Base-by-base conservation (phyloP, 2,113 vertebrate species). In the Rhea americana region DNA sequence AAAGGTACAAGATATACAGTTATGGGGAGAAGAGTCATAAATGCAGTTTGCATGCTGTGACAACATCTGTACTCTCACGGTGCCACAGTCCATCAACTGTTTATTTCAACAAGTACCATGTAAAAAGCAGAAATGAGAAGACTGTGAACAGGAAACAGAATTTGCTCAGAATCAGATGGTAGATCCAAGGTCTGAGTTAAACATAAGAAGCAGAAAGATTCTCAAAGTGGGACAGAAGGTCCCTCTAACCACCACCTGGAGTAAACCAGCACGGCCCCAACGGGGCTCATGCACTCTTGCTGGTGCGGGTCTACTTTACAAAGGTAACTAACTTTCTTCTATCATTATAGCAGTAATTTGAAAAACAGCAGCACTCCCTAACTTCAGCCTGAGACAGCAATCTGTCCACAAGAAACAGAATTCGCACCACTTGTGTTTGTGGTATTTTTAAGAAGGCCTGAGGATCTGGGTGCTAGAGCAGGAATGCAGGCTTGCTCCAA, bases 1-100 rank as follows among this genome's bases (percentile, higher is more conserved):
- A 94, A 96, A 96, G 93, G 94, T 97, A 81, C 25, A 92, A 94
- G 96, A 96, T 83, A 92, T 70, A 96, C 71, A 87, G 88, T 90
- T 94, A 95, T 59, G 80, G 86, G 66, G 82, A 91, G 30, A 50
- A 86, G 91, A 77, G 77, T 62, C 77, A 8, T 85, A 90, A 94
- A 73, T 62, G 85, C 86, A 94, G 95, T 81, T 86, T 91, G 70
- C 94, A 75, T 90, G 95, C 95, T 93, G 95, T 80, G 93, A 94
- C 76, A 96, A 96, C 96, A 97, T 95, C 96, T 97, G 96, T 26
- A 89, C 53, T 1, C 56, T 90, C 37, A 62, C 45, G 61, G 72
- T 55, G 35, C 76, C 92, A 77, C 89, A 92, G 86, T 83, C 95
- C 85, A 95, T 94, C 93, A 91, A 30, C 41, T 58, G 91, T 51